A percentile compares a stretch with the other conserved stretches of the same genome.
Evolutionary conservation across 2,797 vertebrate genomes (phyloP).

Genomic region (Pelochelys cantorii): DNA sequence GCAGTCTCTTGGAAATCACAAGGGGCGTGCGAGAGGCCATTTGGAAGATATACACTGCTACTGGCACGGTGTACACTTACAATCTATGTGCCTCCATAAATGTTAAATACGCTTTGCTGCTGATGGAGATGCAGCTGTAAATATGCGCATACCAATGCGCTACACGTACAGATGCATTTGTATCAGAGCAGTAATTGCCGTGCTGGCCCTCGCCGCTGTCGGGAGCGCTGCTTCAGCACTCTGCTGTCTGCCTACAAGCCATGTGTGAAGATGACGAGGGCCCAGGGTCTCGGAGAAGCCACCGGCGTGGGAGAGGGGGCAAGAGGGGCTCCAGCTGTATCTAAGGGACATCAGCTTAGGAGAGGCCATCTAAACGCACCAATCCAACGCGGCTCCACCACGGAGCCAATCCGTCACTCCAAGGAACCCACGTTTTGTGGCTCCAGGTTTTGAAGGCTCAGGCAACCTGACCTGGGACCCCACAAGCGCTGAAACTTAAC

Average conservation of each 20-base stretch:
- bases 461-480: neutral
- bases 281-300: neutral
- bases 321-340: neutral
- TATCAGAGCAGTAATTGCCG: slow-evolving; percentile 63
- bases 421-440: neutral
- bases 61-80: slow-evolving; percentile 66
- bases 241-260: neutral
- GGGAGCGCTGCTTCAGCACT: slow-evolving; percentile 58
- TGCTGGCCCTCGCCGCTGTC: neutral
- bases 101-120: slow-evolving; percentile 56
- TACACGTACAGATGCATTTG: slow-evolving; percentile 60
- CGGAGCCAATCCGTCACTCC: neutral
- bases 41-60: slow-evolving; percentile 65
- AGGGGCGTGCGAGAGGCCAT: slow-evolving; percentile 50
- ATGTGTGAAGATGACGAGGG: neutral
- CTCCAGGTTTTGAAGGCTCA: neutral
- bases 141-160: slow-evolving; percentile 74
- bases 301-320: neutral
- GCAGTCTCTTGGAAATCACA: slow-evolving; percentile 50
- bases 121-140: slow-evolving; percentile 67
- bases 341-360: neutral
- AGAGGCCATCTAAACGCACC: neutral
- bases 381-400: neutral
- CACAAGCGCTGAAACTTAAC: neutral
- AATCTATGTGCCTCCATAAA: slow-evolving; percentile 73